phyloP scores from a whole-genome alignment of 2,113 vertebrate species.

The Alosa alosa region DNA sequence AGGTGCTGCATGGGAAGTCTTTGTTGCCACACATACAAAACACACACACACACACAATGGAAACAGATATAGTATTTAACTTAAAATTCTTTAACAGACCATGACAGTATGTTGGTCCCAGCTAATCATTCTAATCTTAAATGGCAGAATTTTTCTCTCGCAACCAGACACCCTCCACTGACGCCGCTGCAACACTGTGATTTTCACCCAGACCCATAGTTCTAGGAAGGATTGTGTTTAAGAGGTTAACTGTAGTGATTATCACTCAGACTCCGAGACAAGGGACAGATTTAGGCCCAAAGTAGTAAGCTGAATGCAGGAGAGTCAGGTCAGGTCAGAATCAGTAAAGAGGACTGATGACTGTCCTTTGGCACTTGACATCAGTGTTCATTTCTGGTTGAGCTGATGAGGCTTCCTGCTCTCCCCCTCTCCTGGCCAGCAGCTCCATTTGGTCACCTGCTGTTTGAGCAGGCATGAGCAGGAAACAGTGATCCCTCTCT shows the following conservation, averaged over 20 bases:
- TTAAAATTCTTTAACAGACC: background rate
- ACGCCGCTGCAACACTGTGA: background rate
- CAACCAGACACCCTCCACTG: background rate
- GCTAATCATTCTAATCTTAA: background rate
- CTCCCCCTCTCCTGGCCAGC: conserved; percentile 15
- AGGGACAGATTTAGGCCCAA: conserved; percentile 1
- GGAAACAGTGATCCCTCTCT: conserved; percentile 27
- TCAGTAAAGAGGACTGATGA: conserved; percentile 17
- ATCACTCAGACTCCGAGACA: background rate
- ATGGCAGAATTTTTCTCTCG: background rate
- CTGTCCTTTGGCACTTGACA: conserved; percentile 22
- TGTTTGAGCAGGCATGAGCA: conserved; percentile 28
- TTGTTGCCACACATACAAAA: background rate
- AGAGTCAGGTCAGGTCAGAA: background rate
- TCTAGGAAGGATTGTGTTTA: conserved; percentile 33
- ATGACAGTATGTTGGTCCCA: background rate
- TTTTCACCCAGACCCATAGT: conserved; percentile 5
- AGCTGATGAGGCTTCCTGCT: conserved; percentile 24
- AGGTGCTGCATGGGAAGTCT: no score
- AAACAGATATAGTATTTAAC: background rate
- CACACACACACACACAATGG: background rate
- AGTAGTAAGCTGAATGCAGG: background rate
- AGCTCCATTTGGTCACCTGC: conserved; percentile 29
- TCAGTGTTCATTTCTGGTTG: conserved; percentile 31
- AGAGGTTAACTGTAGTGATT: conserved; percentile 35